Conservation (phyloP, 2,113 vertebrate species). For the Solea solea region DNA sequence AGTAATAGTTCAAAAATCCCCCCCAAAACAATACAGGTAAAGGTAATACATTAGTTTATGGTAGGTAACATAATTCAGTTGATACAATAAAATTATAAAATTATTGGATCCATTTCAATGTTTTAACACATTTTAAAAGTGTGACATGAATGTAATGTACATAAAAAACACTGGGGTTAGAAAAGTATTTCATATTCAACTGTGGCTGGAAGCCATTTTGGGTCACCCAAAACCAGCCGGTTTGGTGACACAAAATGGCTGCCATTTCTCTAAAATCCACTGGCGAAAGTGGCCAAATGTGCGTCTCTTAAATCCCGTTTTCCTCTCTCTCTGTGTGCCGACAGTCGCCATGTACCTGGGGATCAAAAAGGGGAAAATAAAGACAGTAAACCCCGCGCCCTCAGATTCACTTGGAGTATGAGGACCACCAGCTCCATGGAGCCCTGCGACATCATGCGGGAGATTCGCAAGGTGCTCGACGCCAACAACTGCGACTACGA, state of each 20-base stretch:
- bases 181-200: background rate
- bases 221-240: no score
- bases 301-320: fast-evolving
- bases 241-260: background rate
- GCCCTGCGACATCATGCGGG: constrained; percentile 95
- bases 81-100: no score
- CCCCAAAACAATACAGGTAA: no score
- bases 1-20: no score
- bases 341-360: constrained; percentile 96
- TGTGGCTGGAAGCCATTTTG: no score
- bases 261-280: background rate
- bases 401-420: constrained; percentile 99
- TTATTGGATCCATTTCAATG: no score
- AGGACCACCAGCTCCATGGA: constrained; percentile 99
- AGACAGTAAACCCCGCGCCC: constrained; percentile 94
- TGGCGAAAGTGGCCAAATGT: background rate
- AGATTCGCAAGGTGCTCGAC: constrained; percentile 96
- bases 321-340: constrained; percentile 42
- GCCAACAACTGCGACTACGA: constrained; percentile 98
- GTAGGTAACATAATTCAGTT: no score
- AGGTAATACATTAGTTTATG: no score
- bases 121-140: background rate
- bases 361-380: constrained; percentile 97
- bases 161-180: background rate
- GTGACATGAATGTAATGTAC: background rate